These are phyloP conservation scores for Terrapene triunguis DNA, from an alignment of 2,113 vertebrate genomes.

Conservation along the genomic window DNA sequence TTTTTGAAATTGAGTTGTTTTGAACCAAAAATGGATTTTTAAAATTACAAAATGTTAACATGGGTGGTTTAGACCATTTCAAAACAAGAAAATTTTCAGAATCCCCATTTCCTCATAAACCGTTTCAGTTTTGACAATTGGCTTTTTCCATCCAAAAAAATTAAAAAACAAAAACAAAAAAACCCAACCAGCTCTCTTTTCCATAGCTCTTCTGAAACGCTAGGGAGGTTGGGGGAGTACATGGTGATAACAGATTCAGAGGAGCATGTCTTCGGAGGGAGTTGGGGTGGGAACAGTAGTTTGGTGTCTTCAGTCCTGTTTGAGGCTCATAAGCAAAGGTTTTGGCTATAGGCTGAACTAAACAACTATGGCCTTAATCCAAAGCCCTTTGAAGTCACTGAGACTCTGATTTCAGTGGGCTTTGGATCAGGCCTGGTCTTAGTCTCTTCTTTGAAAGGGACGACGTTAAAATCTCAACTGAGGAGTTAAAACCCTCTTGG, in stretches of 20 bases:
- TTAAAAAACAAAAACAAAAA: background rate
- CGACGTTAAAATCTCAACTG: background rate
- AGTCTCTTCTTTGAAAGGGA: background rate
- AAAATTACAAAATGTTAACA: background rate
- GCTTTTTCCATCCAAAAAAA: background rate
- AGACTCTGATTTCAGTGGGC: background rate
- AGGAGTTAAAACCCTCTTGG: background rate
- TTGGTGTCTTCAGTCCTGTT: background rate
- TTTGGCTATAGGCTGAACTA: background rate
- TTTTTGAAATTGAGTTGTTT: slow-evolving; percentile 57
- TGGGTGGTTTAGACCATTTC: background rate
- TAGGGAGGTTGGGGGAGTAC: background rate
- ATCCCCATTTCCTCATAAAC: background rate
- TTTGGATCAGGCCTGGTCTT: background rate
- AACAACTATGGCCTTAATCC: background rate
- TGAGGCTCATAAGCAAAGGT: background rate
- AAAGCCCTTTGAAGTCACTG: background rate
- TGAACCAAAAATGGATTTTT: slow-evolving; percentile 2
- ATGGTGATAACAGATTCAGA: background rate
- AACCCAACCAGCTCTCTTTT: background rate
- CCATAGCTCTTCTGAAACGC: background rate
- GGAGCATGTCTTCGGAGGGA: background rate
- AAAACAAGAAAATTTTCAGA: slow-evolving; percentile 34
- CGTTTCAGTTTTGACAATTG: slow-evolving; percentile 1
- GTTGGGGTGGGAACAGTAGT: background rate